phyloP scores from a whole-genome alignment of 2,113 vertebrate genomes.

The Lontra canadensis region DNA sequence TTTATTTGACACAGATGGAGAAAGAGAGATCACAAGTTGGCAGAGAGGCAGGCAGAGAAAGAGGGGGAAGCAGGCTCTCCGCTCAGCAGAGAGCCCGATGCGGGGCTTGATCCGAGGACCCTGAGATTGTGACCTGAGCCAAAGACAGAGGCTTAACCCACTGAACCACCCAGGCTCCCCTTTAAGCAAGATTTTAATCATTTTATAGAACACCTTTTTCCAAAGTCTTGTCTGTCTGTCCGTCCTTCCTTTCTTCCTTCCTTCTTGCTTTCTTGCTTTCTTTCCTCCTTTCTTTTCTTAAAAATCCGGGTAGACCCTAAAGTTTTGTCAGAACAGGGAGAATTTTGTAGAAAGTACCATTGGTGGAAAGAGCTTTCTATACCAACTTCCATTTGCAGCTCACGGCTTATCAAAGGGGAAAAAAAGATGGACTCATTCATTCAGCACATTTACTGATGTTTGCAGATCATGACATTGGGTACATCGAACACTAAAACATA shows the following conservation, averaged over 20 bases:
- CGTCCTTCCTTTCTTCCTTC: neutral
- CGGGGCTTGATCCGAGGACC: too few relatives aligned
- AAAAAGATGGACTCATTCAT: neutral
- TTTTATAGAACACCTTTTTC: neutral
- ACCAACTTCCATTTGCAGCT: neutral
- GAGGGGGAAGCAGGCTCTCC: too few relatives aligned
- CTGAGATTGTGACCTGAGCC: too few relatives aligned
- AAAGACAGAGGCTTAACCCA: too few relatives aligned
- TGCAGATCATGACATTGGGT: neutral
- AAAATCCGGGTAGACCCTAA: neutral
- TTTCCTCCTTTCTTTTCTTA: too few relatives aligned
- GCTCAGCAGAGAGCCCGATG: too few relatives aligned
- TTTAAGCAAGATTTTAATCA: neutral
- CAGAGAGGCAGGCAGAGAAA: too few relatives aligned
- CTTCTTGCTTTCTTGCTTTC: neutral
- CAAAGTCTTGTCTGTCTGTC: neutral
- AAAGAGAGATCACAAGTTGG: too few relatives aligned
- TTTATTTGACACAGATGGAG: too few relatives aligned
- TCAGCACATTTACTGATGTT: neutral
- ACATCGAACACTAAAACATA: neutral
- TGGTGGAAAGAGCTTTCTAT: neutral
- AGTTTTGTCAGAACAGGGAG: neutral
- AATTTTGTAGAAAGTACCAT: neutral
- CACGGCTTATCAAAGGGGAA: neutral
- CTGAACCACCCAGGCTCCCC: too few relatives aligned